Conservation (phyloP, 1,140 invertebrate genomes). For the Holotrichia oblita region DNA sequence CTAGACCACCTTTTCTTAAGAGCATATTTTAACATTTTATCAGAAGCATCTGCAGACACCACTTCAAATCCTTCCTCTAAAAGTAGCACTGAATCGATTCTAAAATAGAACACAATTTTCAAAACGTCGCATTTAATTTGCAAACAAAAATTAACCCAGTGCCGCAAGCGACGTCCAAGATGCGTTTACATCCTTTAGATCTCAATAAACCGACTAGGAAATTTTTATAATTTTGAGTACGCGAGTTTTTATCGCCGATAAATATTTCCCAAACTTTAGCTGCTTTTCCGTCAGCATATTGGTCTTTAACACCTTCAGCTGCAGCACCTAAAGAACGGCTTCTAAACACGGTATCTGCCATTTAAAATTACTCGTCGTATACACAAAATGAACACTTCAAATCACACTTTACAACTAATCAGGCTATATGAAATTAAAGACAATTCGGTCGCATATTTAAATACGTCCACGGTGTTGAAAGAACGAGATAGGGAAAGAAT, state of each 20-base stretch:
- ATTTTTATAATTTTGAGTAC: constrained; percentile 84
- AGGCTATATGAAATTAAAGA: background rate
- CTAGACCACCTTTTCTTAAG: constrained; percentile 85
- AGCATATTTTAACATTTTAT: constrained; percentile 92
- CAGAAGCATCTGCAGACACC: constrained; percentile 86
- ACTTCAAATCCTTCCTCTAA: constrained; percentile 88
- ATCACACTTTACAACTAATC: background rate
- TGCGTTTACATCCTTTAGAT: constrained; percentile 72
- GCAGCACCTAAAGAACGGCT: constrained; percentile 82
- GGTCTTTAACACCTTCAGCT: constrained; percentile 82
- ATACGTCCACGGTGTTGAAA: constrained; percentile 12
- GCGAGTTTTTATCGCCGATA: constrained; percentile 83
- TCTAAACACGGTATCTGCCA: constrained; percentile 75
- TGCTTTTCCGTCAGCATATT: constrained; percentile 89
- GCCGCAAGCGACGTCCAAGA: constrained; percentile 87
- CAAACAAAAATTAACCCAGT: constrained; percentile 72
- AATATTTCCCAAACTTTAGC: constrained; percentile 89
- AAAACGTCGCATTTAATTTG: constrained; percentile 14
- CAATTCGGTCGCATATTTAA: background rate
- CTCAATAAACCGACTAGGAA: constrained; percentile 79
- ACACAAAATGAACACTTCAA: background rate
- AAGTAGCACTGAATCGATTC: constrained; percentile 87
- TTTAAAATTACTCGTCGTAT: constrained; percentile 41
- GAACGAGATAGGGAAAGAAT: background rate
- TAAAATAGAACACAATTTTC: constrained; percentile 55